Base-by-base conservation (phyloP, 2,113 vertebrate genomes). In the Sinosuthora webbiana region DNA sequence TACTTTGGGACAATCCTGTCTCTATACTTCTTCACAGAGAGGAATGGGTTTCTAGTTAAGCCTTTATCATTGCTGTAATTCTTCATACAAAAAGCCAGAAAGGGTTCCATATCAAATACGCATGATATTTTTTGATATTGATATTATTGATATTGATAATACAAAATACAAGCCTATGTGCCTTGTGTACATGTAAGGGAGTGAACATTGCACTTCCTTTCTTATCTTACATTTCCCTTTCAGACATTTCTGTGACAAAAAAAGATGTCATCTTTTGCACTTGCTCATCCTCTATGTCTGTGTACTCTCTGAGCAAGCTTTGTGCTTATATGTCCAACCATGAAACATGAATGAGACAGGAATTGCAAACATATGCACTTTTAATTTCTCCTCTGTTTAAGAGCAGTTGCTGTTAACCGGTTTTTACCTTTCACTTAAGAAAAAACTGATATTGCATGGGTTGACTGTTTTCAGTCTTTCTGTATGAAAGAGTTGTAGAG, bases 241-340 rank as follows among this genome's bases (percentile, higher is more conserved):
- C 19, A 75, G 57, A 59, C 10, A 37, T 53, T 83, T 79, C 57
- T 27, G 2, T 42, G 28, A 55, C 30, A 56, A 37, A 42, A 42
- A 87, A 42, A 30, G 6, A 42, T 81, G 10, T 37, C 17, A 7
- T 67, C 33, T 70, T 89, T 83, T 52, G 5, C 6, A 37, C 19
- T 71, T 1, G 0, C 25, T 81, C 0, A 15, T 91, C 17, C 6
- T 73, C 35, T 17, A 1, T 75, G 76, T 89, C 17, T 67, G 1
- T 45, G 5, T 75, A 9, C 53, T 81, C 17, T 67, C 10, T 50
- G 30, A 75, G 23, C 6, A 81, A 56, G 11, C 21, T 55, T 92
- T 93, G 35, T 50, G 9, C 25, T 86, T 25, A 1, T 16, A 23
- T 1, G 1, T 73, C n/a, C 17, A 64, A 31, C 13, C 15, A 31